Conservation (phyloP, 1,140 invertebrate species). For the Augochlora pura region DNA sequence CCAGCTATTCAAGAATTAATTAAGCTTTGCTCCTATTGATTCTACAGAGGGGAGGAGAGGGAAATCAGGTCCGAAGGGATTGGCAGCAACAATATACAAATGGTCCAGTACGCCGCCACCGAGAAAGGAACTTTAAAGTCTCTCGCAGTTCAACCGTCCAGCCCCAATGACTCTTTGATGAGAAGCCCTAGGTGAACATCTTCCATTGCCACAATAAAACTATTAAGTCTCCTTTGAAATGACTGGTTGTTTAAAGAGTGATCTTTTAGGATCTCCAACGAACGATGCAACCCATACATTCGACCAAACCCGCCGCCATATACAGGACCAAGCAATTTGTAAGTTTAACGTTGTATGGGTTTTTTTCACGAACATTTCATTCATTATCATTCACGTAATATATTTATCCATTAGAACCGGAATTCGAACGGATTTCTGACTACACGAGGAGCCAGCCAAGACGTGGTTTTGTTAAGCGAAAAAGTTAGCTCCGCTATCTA, state of each 20-base stretch:
- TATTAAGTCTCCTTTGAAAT: too few species aligned
- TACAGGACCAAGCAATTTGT: constrained; percentile 74
- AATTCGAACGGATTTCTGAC: constrained; percentile 76
- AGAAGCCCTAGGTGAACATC: constrained; percentile 71
- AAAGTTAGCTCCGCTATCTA: constrained; percentile 14
- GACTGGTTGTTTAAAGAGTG: neutral
- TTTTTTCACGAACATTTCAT: too few species aligned
- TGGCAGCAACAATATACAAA: constrained; percentile 77
- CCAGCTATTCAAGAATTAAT: too few species aligned
- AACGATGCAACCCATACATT: constrained; percentile 74
- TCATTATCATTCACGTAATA: neutral
- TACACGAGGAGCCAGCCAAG: constrained; percentile 77
- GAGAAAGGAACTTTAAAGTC: constrained; percentile 74
- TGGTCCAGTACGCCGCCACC: constrained; percentile 77
- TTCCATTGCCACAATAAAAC: too few species aligned
- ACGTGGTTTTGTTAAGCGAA: constrained; percentile 78
- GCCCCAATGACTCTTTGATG: constrained; percentile 71
- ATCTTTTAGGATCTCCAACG: constrained; percentile 62
- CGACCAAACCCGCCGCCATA: constrained; percentile 78
- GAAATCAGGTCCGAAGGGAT: constrained; percentile 71
- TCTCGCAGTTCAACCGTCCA: constrained; percentile 72
- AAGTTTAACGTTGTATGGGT: constrained; percentile 49
- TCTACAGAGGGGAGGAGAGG: constrained; percentile 71
- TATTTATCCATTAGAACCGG: constrained; percentile 57
- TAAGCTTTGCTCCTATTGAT: neutral